phyloP scores from a whole-genome alignment of 2,888 invertebrate species.

The Melanargia galathea region DNA sequence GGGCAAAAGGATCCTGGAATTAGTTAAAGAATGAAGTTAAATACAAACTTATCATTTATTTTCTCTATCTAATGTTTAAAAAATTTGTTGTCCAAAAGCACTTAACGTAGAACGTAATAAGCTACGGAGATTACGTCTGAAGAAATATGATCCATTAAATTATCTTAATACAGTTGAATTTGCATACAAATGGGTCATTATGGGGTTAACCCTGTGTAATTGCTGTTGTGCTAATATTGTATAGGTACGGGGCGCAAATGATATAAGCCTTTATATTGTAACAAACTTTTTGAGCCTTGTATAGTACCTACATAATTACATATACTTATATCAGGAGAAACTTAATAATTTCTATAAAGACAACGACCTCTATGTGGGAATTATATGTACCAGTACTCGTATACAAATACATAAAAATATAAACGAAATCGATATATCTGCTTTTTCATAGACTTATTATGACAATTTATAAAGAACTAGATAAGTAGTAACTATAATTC shows the following conservation, averaged over 20 bases:
- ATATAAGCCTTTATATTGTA: conserved; percentile 31
- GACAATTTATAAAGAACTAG: too few relatives aligned
- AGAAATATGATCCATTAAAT: conserved; percentile 57
- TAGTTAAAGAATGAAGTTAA: not conserved
- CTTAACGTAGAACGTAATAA: conserved; percentile 23
- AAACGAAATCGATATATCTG: too few relatives aligned
- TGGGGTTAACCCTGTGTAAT: conserved; percentile 60
- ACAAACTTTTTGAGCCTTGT: conserved; percentile 21
- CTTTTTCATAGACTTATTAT: too few relatives aligned
- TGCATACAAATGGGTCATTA: conserved; percentile 73
- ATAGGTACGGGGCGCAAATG: conserved; percentile 35
- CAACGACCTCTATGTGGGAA: not conserved
- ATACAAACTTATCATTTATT: not conserved
- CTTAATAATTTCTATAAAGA: not conserved
- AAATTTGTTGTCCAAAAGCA: not conserved
- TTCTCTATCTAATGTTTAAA: not conserved
- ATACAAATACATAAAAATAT: too few relatives aligned
- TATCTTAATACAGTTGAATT: conserved; percentile 63
- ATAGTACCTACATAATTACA: not conserved
- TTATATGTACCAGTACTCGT: not conserved
- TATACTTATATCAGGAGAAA: too few relatives aligned
- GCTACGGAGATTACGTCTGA: conserved; percentile 35
- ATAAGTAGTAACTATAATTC: too few relatives aligned
- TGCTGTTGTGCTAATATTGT: conserved; percentile 61
- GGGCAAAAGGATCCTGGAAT: not conserved